Evolutionary conservation across 2,888 invertebrate genomes (phyloP), one percentile per base, ranked within the genome.

Genomic region (Cephus spinipes): DNA sequence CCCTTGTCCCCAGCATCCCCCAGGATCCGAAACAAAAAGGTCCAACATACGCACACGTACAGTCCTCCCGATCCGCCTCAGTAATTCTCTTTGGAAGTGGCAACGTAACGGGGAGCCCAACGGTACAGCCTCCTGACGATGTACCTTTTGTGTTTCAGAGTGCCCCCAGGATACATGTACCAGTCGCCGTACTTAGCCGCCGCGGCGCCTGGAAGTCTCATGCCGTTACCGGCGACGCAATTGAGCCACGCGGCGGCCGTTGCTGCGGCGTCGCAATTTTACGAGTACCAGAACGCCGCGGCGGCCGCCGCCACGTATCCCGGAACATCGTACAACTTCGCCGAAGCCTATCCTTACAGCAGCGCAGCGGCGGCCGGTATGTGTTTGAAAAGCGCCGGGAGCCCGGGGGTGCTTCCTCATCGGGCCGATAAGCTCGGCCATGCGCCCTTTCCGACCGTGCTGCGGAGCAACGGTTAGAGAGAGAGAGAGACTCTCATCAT

Each of bases 211-310:
- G 95, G 95, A 31, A 95, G 96, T 77, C 91, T 95, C 85, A 94
- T 96, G 84, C 95, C 95, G 85, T 92, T 95, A 86, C 86, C 94
- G 80, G 92, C 93, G 40, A 92, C 93, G 36, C 95, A 95, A 88
- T 91, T 95, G 87, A 94, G 94, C 86, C 95, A 95, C 89, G 96
- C 96, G 1, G 96, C 96, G 12, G 96, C 96, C 0, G 94, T 96
- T 77, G 96, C 96, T 15, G 96, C 96, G 0, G 96, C 96, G n/a
- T 95, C 95, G 87, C 96, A 96, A 89, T 94, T 96, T 89, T 96
- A 96, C 90, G 96, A 96, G 92, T 96, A 96, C 92, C 96, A 96
- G 88, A 94, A 94, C 86, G 94, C 95, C 0, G 95, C 95, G 4
- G 96, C 96, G 3, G 96, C 96, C 71, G 92, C 92, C 12, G 94